phyloP scores from a whole-genome alignment of 1,140 invertebrate genomes.

The Rhyacophila brunnea region DNA sequence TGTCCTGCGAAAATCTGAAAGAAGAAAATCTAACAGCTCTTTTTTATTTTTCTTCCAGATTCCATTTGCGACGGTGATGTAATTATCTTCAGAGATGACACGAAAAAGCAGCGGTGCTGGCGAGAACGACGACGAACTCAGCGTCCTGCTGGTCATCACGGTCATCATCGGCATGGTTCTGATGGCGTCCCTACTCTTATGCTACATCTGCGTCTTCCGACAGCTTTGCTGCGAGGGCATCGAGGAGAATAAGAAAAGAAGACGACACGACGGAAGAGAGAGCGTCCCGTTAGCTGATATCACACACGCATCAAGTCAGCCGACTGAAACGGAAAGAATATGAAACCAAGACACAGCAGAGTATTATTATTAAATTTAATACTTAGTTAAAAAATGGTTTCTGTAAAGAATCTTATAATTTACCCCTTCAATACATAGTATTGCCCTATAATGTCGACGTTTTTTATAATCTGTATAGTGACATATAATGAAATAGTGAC shows the following conservation, averaged over 20 bases:
- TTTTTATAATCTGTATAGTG: no score
- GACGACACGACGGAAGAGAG: conserved; percentile 38
- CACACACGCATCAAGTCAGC: conserved; percentile 52
- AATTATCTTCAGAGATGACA: conserved; percentile 1
- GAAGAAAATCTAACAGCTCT: no score
- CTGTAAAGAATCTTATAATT: no score
- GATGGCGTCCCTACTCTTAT: conserved; percentile 55
- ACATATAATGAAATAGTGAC: no score
- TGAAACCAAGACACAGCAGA: no score
- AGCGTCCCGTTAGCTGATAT: conserved; percentile 54
- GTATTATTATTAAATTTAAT: no score
- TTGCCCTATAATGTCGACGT: no score
- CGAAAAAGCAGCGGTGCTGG: conserved; percentile 14
- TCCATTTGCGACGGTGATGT: not conserved
- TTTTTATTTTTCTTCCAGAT: not conserved
- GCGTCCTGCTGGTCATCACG: conserved; percentile 53
- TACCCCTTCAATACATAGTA: no score
- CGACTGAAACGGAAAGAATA: conserved; percentile 54
- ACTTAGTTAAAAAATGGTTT: no score
- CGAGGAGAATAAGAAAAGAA: conserved; percentile 44
- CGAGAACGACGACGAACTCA: conserved; percentile 49
- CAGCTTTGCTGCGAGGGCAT: conserved; percentile 52
- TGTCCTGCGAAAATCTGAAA: no score
- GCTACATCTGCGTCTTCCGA: conserved; percentile 56
- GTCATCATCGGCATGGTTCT: conserved; percentile 53